These are phyloP conservation scores for Lasioglossum lativentre DNA, from an alignment of 2,888 invertebrate species.

Conservation along the genomic window DNA sequence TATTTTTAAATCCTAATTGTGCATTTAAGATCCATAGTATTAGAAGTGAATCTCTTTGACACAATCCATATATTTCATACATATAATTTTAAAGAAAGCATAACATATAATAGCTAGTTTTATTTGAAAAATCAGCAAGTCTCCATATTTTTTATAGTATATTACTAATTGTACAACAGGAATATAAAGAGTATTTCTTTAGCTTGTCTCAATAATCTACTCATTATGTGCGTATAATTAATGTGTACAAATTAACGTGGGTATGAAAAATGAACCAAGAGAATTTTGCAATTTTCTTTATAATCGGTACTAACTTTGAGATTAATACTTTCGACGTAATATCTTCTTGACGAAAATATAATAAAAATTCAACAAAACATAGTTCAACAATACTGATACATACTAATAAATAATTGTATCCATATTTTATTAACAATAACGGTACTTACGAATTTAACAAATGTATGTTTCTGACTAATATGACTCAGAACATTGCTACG, in stretches of 20 bases:
- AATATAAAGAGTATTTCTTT: slow-evolving; percentile 21
- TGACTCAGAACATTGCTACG: slow-evolving; percentile 38
- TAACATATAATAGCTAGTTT: slow-evolving; percentile 31
- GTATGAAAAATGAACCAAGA: slow-evolving; percentile 23
- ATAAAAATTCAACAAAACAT: slow-evolving; percentile 9
- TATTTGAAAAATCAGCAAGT: slow-evolving; percentile 19
- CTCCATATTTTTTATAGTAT: slow-evolving; percentile 33
- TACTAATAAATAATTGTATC: slow-evolving; percentile 16
- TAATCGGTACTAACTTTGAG: neutral
- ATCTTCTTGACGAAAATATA: slow-evolving; percentile 11
- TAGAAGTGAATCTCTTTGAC: slow-evolving; percentile 53
- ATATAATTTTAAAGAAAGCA: slow-evolving; percentile 23
- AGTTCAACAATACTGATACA: slow-evolving; percentile 14
- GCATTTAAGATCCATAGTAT: slow-evolving; percentile 64
- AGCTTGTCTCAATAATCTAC: slow-evolving; percentile 27
- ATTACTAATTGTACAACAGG: slow-evolving; percentile 25
- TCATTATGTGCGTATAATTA: slow-evolving; percentile 29
- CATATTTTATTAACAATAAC: slow-evolving; percentile 22
- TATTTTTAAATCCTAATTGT: slow-evolving; percentile 60
- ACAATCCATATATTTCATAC: slow-evolving; percentile 12
- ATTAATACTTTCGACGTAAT: neutral
- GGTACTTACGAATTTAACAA: slow-evolving; percentile 47
- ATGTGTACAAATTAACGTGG: slow-evolving; percentile 34
- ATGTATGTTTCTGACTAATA: slow-evolving; percentile 40
- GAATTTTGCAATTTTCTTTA: slow-evolving; percentile 39